Conservation (phyloP, 2,888 invertebrate genomes). For the Margaritifera margaritifera region DNA sequence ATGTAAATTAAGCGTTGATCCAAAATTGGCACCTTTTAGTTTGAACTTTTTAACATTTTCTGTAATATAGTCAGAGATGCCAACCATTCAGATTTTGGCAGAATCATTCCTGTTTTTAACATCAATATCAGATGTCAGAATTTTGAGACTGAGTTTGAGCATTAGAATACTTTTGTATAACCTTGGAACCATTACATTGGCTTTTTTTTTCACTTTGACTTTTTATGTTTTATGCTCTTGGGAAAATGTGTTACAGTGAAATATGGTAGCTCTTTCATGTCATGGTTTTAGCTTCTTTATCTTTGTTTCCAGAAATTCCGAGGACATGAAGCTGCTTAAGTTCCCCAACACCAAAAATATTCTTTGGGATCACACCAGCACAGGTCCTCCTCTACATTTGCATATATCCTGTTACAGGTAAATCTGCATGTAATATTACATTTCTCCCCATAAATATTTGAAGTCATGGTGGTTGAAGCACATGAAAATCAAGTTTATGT, state of each 20-base stretch:
- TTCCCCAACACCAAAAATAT: conserved; percentile 67
- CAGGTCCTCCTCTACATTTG: conserved; percentile 55
- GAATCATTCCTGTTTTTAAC: too few relatives aligned
- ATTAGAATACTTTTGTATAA: not conserved
- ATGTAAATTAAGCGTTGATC: too few relatives aligned
- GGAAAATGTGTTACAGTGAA: not conserved
- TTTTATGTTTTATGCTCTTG: not conserved
- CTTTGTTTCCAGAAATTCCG: conserved; percentile 39
- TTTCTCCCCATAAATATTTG: not conserved
- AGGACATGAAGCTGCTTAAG: conserved; percentile 51
- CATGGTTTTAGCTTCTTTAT: too few relatives aligned
- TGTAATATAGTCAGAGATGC: too few relatives aligned
- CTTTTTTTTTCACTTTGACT: not conserved
- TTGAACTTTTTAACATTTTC: too few relatives aligned
- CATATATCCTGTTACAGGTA: conserved; percentile 65
- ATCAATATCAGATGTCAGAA: not conserved
- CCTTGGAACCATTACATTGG: not conserved
- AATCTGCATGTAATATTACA: not conserved
- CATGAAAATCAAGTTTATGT: too few relatives aligned
- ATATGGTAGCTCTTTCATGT: too few relatives aligned
- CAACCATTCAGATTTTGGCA: too few relatives aligned
- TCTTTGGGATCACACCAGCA: conserved; percentile 66
- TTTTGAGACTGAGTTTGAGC: not conserved
- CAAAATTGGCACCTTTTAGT: too few relatives aligned
- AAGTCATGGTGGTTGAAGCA: too few relatives aligned